Percentiles rank a stretch among this genome's conserved stretches.
phyloP scores from a whole-genome alignment of 2,113 vertebrate genomes.

The Elaphurus davidianus region DNA sequence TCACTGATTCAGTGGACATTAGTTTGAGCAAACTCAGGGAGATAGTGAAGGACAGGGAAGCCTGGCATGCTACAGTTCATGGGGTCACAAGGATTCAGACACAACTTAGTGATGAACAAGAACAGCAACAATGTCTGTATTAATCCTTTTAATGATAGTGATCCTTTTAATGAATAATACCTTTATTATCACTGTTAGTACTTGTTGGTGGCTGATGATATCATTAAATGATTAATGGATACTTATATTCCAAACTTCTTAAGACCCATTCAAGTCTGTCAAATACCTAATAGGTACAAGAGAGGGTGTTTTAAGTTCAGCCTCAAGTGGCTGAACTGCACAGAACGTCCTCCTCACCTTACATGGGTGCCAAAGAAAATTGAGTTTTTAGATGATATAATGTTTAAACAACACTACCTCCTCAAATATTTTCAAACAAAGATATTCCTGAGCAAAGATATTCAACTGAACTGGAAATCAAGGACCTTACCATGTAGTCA shows the following conservation, averaged over 20 bases:
- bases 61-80: neutral
- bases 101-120: neutral
- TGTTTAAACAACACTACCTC: neutral
- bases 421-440: neutral
- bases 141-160: neutral
- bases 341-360: neutral
- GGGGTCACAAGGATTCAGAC: neutral
- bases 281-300: neutral
- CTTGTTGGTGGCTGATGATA: neutral
- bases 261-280: neutral
- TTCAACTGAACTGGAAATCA: neutral
- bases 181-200: neutral
- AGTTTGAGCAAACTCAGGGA: neutral
- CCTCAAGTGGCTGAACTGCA: neutral
- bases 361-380: neutral
- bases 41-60: neutral
- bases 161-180: neutral
- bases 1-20: neutral
- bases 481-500: neutral
- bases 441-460: neutral
- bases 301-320: neutral
- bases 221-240: neutral
- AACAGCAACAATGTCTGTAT: neutral
- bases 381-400: neutral
- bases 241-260: neutral